Percentiles rank a stretch among this genome's conserved stretches.
Evolutionary conservation across 2,888 invertebrate genomes (phyloP).

Genomic region (Eilema caniola): DNA sequence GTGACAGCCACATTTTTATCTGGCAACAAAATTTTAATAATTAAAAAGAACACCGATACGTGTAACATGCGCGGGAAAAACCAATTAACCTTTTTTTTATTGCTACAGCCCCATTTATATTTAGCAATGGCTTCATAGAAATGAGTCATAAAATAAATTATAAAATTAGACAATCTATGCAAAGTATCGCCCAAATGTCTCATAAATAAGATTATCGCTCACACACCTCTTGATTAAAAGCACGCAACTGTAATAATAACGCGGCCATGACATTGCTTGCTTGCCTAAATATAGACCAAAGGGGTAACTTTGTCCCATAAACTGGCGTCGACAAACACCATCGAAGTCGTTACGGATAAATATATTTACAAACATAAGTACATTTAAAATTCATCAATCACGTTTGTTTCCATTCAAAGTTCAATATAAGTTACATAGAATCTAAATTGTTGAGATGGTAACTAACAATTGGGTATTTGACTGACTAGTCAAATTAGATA

Average conservation of each 20-base stretch:
- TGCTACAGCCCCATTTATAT: no score
- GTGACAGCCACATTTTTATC: no score
- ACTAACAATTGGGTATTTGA: no score
- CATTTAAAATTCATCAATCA: slow-evolving; percentile 2
- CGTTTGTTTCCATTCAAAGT: background rate
- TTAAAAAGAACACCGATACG: background rate
- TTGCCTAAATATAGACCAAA: slow-evolving; percentile 5
- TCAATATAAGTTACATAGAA: background rate
- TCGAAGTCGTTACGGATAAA: background rate
- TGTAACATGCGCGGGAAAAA: background rate
- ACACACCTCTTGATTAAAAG: background rate
- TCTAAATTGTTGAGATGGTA: no score
- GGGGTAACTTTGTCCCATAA: slow-evolving; percentile 8
- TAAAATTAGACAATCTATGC: background rate
- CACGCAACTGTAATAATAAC: slow-evolving; percentile 1
- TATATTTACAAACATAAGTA: background rate
- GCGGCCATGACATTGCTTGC: background rate
- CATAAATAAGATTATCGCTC: background rate
- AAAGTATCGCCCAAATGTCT: background rate
- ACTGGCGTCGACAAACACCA: background rate
- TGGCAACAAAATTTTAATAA: no score
- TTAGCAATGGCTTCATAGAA: background rate
- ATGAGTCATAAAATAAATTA: background rate
- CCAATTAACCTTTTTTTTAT: no score
- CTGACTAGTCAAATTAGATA: no score